Evolutionary conservation across 2,113 vertebrate genomes (phyloP).

Genomic region (Odontophorus gujanensis): DNA sequence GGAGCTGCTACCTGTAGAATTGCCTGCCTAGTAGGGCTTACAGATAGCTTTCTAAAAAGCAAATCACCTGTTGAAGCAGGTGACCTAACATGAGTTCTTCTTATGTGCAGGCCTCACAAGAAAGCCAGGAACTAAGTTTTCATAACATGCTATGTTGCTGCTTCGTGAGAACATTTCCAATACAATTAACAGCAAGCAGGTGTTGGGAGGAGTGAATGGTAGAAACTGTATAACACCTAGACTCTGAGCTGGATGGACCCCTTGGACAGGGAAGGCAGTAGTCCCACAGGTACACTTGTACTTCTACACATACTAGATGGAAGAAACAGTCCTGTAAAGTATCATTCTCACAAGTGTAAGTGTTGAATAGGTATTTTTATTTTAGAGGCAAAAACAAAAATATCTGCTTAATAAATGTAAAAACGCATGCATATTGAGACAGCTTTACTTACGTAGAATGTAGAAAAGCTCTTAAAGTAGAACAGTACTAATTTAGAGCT

Average conservation of each 20-base stretch:
- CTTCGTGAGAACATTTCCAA: neutral
- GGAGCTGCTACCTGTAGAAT: neutral
- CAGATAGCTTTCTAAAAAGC: neutral
- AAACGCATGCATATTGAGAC: neutral
- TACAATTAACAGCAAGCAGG: neutral
- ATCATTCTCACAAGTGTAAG: neutral
- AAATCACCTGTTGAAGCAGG: accelerated
- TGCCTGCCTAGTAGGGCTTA: neutral
- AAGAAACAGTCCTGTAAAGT: neutral
- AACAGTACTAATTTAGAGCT: neutral
- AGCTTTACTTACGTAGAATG: neutral
- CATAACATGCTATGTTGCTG: neutral
- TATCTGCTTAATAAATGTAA: neutral
- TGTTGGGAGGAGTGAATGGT: neutral
- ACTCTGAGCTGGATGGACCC: accelerated
- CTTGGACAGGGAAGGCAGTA: neutral
- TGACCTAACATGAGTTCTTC: neutral
- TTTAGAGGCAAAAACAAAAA: neutral
- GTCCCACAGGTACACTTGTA: neutral
- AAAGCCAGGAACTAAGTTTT: neutral
- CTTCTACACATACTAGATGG: neutral
- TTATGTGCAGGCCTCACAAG: neutral
- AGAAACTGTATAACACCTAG: too few relatives aligned
- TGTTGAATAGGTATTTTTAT: neutral
- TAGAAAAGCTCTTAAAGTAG: neutral